Evolutionary conservation across 1,140 invertebrate genomes (phyloP).

Genomic region (Lepidurus couesii): DNA sequence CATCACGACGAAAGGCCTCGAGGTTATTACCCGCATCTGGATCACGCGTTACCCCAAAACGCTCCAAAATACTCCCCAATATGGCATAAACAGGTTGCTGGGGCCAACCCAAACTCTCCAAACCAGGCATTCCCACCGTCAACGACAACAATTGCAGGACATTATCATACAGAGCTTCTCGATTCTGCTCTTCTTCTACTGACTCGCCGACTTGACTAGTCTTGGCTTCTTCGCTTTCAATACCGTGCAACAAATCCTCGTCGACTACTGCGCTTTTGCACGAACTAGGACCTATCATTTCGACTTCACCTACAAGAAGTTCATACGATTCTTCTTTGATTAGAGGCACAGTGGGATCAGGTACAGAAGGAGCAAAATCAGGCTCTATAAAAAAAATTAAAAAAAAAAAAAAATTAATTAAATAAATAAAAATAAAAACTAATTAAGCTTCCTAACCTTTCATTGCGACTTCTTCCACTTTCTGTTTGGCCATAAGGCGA

Average conservation of each 20-base stretch:
- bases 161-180: background rate
- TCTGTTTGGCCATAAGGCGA: background rate
- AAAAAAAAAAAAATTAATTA: background rate
- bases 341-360: background rate
- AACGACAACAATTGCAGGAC: background rate
- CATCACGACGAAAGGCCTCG: background rate
- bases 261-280: background rate
- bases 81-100: background rate
- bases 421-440: background rate
- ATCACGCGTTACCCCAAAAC: background rate
- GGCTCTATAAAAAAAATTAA: background rate
- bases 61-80: background rate
- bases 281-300: background rate
- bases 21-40: background rate
- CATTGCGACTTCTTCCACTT: background rate
- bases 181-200: background rate
- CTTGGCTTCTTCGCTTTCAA: background rate
- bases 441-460: background rate
- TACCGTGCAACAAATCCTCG: background rate
- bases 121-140: background rate
- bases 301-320: background rate
- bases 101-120: background rate
- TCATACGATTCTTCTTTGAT: background rate
- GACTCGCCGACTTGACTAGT: background rate
- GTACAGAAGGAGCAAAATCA: background rate